These are phyloP conservation scores for Micromussa lordhowensis DNA, from an alignment of 92 coral and sea anemone species.

Conservation along the genomic window DNA sequence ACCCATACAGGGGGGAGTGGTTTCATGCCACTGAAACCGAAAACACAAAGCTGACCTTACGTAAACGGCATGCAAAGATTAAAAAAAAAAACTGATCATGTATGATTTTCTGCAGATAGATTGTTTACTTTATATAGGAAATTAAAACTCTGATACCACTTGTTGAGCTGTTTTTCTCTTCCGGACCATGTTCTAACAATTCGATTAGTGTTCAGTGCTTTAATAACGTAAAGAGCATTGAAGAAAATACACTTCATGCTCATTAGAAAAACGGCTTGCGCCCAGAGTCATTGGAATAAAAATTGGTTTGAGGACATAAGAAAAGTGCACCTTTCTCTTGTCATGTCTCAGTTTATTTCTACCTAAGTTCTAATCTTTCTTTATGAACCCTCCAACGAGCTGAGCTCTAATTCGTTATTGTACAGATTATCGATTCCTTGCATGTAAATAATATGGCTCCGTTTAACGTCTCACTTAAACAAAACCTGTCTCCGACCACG, in stretches of 20 bases:
- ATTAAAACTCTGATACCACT: neutral
- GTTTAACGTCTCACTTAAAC: neutral
- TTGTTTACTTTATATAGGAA: neutral
- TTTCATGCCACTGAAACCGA: neutral
- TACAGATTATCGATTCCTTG: constrained; percentile 16
- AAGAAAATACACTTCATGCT: neutral
- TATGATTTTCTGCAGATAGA: neutral
- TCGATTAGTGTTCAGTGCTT: neutral
- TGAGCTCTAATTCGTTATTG: neutral
- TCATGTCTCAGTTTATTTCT: neutral
- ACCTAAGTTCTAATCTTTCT: neutral
- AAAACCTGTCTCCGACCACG: constrained; percentile 40
- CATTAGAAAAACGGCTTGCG: neutral
- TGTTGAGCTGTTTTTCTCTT: neutral
- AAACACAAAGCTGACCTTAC: neutral
- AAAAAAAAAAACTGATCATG: neutral
- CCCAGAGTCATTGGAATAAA: neutral
- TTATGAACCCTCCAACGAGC: neutral
- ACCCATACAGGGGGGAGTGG: too few relatives aligned
- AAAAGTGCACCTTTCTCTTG: neutral
- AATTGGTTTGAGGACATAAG: neutral
- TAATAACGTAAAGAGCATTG: neutral
- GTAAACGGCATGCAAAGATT: neutral
- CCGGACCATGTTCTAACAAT: neutral
- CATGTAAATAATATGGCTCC: constrained; percentile 6